Base-by-base conservation (phyloP, 1,140 invertebrate genomes). In the Listronotus bonariensis region DNA sequence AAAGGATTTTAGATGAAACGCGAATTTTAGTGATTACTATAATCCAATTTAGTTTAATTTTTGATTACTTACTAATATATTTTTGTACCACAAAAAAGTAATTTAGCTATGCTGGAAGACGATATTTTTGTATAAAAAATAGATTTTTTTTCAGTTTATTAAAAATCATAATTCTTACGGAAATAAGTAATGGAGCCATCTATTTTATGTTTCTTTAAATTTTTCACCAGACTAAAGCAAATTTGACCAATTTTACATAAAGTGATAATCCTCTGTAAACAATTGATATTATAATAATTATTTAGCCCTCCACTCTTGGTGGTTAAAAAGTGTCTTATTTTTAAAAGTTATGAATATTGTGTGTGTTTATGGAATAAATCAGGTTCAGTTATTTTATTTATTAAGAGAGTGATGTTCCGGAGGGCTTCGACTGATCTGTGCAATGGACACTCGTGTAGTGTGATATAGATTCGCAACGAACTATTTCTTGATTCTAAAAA, bases 391-490 rank as follows among this genome's bases (percentile, higher is more conserved):
- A 57, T 54, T 49, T 64, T 26, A 43, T 58, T 42, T 15, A 15
- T 42, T 43, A 38, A 14, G 7, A n/a, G n/a, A 14, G n/a, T 46
- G 40, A 41, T 68, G 51, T 48, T 45, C 60, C 12, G 34, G 31
- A 49, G 60, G 55, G 42, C 45, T 43, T 59, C 62, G 68, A 72
- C 71, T 72, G 71, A 71, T 65, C n/a, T 46, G 71, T 72, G 71
- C 71, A 71, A 72, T 72, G 71, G 67, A 72, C 69, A 71, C 64
- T 51, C 65, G 54, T 68, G 20, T 65, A 56, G 32, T 63, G 55
- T 69, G 52, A 46, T 63, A 63, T 62, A 34, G 67, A 68, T 62
- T 67, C 49, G 62, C 69, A 72, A 72, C 64, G 67, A 71, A 69
- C 65, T 54, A 38, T 9, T 36, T 36, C 34, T 8, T 12, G 34